Evolutionary conservation across 2,888 invertebrate species (phyloP).

Genomic region (Lasioglossum marginatum): DNA sequence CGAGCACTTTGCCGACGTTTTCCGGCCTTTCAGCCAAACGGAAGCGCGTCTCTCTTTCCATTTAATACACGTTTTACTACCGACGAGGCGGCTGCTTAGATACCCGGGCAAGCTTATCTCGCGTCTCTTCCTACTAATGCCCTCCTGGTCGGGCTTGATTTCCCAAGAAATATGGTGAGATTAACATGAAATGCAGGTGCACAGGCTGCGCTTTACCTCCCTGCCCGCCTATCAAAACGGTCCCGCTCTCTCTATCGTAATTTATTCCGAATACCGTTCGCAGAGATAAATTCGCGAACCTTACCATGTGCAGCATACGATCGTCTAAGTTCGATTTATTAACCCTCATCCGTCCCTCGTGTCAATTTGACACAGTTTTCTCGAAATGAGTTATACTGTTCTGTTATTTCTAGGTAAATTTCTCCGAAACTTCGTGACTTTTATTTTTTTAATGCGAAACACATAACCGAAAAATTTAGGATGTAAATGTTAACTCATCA

Average conservation of each 20-base stretch:
- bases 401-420: no score
- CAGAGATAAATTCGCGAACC: conserved; percentile 41
- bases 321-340: conserved; percentile 32
- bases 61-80: conserved; percentile 43
- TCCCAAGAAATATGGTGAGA: conserved; percentile 34
- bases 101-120: conserved; percentile 18
- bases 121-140: conserved; percentile 8
- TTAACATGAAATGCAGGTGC: conserved; percentile 24
- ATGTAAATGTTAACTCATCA: no score
- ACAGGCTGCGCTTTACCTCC: conserved; percentile 1
- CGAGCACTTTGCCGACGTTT: conserved; percentile 40
- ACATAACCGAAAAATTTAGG: no score
- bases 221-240: conserved; percentile 15
- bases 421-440: no score
- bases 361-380: no score
- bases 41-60: conserved; percentile 39
- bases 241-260: neutral
- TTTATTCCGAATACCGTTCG: conserved; percentile 28
- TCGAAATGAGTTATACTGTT: no score
- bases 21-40: conserved; percentile 42
- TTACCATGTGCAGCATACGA: conserved; percentile 13
- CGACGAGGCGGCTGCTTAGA: conserved; percentile 35
- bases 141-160: conserved; percentile 22
- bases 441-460: no score
- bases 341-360: neutral